Conservation (phyloP, 1,140 invertebrate species). For the Cydia pomonella region DNA sequence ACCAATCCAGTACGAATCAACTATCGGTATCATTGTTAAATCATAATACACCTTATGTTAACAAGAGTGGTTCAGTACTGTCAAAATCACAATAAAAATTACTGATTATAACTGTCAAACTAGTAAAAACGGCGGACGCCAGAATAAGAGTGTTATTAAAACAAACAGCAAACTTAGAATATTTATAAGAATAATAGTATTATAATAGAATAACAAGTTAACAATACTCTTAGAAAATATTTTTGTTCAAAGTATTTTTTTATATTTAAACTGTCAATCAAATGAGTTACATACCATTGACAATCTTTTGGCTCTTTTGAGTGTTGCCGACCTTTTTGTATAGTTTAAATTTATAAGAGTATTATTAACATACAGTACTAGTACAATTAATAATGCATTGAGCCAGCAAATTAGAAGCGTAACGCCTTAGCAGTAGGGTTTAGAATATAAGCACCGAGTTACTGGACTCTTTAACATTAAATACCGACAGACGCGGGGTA, state of each 20-base stretch:
- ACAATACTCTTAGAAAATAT: constrained; percentile 8
- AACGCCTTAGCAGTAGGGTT: constrained; percentile 41
- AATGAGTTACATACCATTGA: too few relatives aligned
- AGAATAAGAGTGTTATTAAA: constrained; percentile 9
- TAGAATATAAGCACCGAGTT: constrained; percentile 47
- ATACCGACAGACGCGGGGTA: constrained; percentile 25
- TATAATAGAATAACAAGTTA: constrained; percentile 11
- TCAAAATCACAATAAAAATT: constrained; percentile 20
- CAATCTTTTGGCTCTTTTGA: too few relatives aligned
- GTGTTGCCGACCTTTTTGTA: constrained; percentile 18
- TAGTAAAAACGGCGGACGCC: constrained; percentile 22
- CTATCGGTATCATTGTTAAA: constrained; percentile 15
- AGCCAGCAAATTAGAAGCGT: constrained; percentile 54
- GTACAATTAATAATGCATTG: constrained; percentile 51
- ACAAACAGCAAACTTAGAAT: constrained; percentile 24
- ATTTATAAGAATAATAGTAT: constrained; percentile 16
- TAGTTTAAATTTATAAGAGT: constrained; percentile 10
- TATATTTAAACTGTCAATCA: too few relatives aligned
- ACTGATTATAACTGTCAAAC: not conserved
- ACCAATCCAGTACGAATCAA: constrained; percentile 9
- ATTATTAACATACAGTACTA: constrained; percentile 34
- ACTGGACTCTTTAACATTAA: constrained; percentile 44
- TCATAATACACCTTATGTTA: constrained; percentile 27
- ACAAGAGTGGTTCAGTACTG: constrained; percentile 22
- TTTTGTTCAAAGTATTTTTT: not conserved